Conservation (phyloP, 2,888 invertebrate species). For the Hirtodrosophila confusa region DNA sequence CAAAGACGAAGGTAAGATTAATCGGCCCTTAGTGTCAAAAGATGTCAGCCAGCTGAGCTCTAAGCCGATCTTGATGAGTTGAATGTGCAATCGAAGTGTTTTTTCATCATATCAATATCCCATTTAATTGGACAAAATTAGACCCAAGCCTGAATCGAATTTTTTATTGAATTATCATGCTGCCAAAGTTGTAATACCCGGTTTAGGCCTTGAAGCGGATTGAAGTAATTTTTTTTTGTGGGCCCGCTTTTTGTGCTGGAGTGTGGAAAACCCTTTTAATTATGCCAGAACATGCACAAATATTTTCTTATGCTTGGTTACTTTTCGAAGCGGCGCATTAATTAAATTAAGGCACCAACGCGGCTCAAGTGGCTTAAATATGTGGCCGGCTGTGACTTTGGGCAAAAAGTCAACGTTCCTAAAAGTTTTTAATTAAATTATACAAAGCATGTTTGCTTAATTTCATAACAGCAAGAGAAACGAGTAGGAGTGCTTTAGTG, state of each 20-base stretch:
- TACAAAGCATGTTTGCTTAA: slow-evolving; percentile 62
- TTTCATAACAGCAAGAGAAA: slow-evolving; percentile 39
- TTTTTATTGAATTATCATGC: background rate
- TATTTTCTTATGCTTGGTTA: slow-evolving; percentile 71
- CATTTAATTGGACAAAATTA: too few relatives aligned
- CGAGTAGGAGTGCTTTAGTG: slow-evolving; percentile 1
- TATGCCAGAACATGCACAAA: slow-evolving; percentile 75
- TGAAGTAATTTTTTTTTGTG: slow-evolving; percentile 20
- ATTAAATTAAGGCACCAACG: slow-evolving; percentile 63
- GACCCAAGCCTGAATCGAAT: too few relatives aligned
- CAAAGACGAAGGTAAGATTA: too few relatives aligned
- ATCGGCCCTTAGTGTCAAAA: too few relatives aligned
- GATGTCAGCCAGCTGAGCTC: too few relatives aligned
- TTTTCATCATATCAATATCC: too few relatives aligned
- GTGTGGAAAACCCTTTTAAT: slow-evolving; percentile 62
- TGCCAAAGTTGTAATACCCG: background rate
- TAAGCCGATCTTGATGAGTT: too few relatives aligned
- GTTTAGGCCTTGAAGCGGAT: slow-evolving; percentile 1
- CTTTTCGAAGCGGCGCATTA: slow-evolving; percentile 61
- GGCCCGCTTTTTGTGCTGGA: slow-evolving; percentile 6
- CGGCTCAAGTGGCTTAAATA: slow-evolving; percentile 53
- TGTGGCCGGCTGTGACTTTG: slow-evolving; percentile 61
- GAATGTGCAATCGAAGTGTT: too few relatives aligned
- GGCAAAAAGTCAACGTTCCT: slow-evolving; percentile 56
- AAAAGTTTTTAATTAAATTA: slow-evolving; percentile 77